Percentiles rank a stretch among this genome's conserved stretches.
Evolutionary conservation across 2,113 vertebrate genomes (phyloP).

Genomic region (Sisor rabdophorus): DNA sequence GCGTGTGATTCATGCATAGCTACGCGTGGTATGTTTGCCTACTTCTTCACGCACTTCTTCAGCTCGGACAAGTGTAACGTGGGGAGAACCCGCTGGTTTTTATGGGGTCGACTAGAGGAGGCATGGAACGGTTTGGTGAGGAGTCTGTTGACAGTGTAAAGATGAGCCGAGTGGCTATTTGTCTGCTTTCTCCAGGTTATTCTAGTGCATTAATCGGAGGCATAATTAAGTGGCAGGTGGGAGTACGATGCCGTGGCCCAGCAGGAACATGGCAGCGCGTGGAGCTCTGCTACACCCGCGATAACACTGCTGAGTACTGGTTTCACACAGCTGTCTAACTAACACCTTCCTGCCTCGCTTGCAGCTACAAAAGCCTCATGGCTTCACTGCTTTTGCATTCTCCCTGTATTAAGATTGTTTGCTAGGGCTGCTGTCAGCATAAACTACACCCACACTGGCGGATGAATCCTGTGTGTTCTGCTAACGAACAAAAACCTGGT

Average conservation of each 20-base stretch:
- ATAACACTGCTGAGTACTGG: constrained; percentile 36
- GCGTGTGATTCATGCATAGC: constrained; percentile 11
- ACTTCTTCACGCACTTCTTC: constrained; percentile 38
- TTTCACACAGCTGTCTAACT: constrained; percentile 32
- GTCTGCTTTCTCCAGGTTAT: constrained; percentile 34
- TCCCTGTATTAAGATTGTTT: background rate
- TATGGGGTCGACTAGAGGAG: constrained; percentile 11
- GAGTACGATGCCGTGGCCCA: constrained; percentile 33
- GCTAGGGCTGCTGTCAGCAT: background rate
- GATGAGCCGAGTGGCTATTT: constrained; percentile 27
- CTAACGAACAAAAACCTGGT: constrained; percentile 13
- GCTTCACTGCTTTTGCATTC: background rate
- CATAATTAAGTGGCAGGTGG: constrained; percentile 44
- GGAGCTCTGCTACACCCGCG: constrained; percentile 31
- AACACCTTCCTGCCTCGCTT: constrained; percentile 9
- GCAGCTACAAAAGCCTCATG: constrained; percentile 6
- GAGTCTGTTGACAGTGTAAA: constrained; percentile 23
- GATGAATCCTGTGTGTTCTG: background rate
- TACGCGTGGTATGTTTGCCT: constrained; percentile 42
- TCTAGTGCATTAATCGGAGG: constrained; percentile 37
- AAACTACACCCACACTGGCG: background rate
- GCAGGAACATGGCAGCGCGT: constrained; percentile 23
- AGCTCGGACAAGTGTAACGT: constrained; percentile 29
- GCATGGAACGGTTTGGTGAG: constrained; percentile 1
- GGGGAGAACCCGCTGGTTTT: constrained; percentile 30